Percentiles rank a stretch among this genome's conserved stretches.
phyloP scores from a whole-genome alignment of 1,140 invertebrate genomes.

The Drosophila busckii region DNA sequence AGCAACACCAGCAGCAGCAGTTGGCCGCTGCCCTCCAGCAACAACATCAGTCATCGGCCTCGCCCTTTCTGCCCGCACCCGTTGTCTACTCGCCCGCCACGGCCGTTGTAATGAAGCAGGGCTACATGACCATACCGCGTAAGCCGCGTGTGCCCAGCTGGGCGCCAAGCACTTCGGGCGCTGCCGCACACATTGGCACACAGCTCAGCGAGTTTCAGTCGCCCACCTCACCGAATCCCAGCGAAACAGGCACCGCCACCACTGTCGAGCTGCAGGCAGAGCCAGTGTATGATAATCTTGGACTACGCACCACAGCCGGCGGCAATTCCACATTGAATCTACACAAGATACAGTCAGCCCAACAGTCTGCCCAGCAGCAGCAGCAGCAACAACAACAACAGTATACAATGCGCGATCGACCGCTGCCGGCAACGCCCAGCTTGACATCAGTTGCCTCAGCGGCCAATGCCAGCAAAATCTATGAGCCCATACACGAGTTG shows the following conservation, averaged over 20 bases:
- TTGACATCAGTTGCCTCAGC: constrained; percentile 81
- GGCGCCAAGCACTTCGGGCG: constrained; percentile 82
- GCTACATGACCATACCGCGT: constrained; percentile 91
- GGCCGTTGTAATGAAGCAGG: constrained; percentile 84
- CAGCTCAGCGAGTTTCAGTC: constrained; percentile 75
- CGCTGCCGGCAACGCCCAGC: constrained; percentile 82
- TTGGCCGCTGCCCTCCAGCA: constrained; percentile 76
- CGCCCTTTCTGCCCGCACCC: constrained; percentile 83
- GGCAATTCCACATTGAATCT: constrained; percentile 89
- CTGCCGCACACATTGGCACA: constrained; percentile 79
- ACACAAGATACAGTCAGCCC: constrained; percentile 81
- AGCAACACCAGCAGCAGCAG: constrained; percentile 65
- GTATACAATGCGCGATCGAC: constrained; percentile 81
- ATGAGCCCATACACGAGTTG: constrained; percentile 75
- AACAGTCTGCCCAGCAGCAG: constrained; percentile 65
- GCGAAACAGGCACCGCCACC: constrained; percentile 80
- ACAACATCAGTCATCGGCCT: constrained; percentile 79
- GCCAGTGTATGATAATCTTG: constrained; percentile 91
- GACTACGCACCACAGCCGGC: constrained; percentile 89
- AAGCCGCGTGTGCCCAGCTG: constrained; percentile 89
- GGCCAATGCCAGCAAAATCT: constrained; percentile 58
- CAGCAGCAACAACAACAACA: constrained; percentile 79
- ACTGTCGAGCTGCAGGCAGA: constrained; percentile 81
- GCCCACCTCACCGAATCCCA: constrained; percentile 79
- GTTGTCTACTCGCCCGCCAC: constrained; percentile 79